Evolutionary conservation across 2,888 invertebrate species (phyloP), one percentile per base, ranked within the genome.

Genomic region (Scaeva pyrastri): DNA sequence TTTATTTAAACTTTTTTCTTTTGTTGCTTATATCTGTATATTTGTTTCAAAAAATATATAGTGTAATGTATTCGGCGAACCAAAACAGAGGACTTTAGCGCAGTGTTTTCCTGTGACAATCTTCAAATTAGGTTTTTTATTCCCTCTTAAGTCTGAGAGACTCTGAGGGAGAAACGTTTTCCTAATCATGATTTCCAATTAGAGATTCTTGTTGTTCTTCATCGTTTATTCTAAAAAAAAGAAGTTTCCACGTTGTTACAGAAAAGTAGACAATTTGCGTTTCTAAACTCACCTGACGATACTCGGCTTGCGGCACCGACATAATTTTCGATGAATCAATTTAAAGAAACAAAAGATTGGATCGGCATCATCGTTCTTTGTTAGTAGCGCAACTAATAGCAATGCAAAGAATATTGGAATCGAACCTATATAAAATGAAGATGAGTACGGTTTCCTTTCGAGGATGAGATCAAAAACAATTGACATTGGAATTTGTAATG

Each of bases 401-500:
- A 93, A 84, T 26, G 92, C 91, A 68, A 96, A 88, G 89, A 97
- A 93, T 93, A 97, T 95, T 48, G 97, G 97, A 84, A 96, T 91
- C 5, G 96, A 95, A 39, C 97, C 97, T 58, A 96, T 92, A 91
- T 97, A 96, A 91, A 97, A 97, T 89, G 96, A 93, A 60, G 94
- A 93, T 12, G 95, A 94, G 89, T 95, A 95, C 16, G 95, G 93
- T 88, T 96, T 95, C 88, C 94, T 94, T 91, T 96, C 96, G 52
- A 97, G 92, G 68, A 96, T 90, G 50, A 96, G 94, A 93, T 98
- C 98, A 88, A 96, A 97, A 88, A 97, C 93, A 95, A 98, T 96
- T 43, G 97, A 96, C 93, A 99, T 94, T 73, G 99, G 99, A 91
- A 97, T 96, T 87, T 96, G 96, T 89, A 98, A 93, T 88, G 97